Conservation (phyloP, 2,797 vertebrate genomes). For the Sebastes elongatus region DNA sequence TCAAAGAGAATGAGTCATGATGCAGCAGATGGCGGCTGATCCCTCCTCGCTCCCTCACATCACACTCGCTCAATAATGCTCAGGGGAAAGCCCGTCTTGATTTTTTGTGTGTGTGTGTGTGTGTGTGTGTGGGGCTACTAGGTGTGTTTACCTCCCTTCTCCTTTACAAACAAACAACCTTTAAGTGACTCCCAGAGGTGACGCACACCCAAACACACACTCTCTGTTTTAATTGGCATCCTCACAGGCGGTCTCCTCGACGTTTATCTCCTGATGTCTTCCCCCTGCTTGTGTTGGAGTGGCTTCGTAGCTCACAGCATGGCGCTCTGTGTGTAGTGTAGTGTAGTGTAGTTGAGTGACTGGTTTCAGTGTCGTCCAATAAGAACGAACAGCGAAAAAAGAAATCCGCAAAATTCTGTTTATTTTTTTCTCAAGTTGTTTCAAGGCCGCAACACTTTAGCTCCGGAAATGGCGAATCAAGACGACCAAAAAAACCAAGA, state of each 20-base stretch:
- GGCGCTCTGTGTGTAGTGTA: not conserved
- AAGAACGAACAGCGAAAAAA: not conserved
- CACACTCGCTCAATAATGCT: constrained; percentile 13
- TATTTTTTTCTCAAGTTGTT: constrained; percentile 38
- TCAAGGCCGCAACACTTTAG: not conserved
- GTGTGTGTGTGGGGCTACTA: constrained; percentile 11
- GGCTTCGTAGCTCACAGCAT: constrained; percentile 20
- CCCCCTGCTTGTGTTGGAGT: constrained; percentile 31
- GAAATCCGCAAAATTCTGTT: constrained; percentile 13
- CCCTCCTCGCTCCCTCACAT: not conserved
- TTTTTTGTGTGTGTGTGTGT: constrained; percentile 2
- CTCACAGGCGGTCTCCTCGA: constrained; percentile 8
- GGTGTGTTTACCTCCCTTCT: constrained; percentile 26
- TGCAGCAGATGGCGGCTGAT: constrained; percentile 46
- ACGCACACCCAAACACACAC: constrained; percentile 13
- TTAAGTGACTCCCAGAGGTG: constrained; percentile 46
- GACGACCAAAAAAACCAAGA: constrained; percentile 1
- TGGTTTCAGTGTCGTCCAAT: constrained; percentile 3
- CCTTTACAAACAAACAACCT: constrained; percentile 47
- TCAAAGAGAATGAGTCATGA: constrained; percentile 45
- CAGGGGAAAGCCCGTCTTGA: constrained; percentile 48
- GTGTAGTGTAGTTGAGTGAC: not conserved
- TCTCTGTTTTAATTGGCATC: constrained; percentile 65
- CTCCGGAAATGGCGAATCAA: constrained; percentile 11
- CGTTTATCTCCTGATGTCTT: constrained; percentile 53